Conservation (phyloP, 2,113 vertebrate genomes). For the Peromyscus leucopus region DNA sequence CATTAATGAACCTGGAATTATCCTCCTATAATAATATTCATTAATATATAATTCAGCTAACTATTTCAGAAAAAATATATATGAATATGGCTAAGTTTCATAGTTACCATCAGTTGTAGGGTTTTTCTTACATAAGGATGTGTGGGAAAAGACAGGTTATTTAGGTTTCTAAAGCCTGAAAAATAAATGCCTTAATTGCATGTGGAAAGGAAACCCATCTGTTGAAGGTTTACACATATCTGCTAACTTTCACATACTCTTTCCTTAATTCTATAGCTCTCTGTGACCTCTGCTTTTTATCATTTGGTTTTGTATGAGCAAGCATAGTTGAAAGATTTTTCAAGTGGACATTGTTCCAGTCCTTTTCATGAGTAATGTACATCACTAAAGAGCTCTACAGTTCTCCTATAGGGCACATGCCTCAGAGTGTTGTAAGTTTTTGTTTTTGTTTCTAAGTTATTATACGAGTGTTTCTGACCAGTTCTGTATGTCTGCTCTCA, state of each 20-base stretch:
- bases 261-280: not conserved
- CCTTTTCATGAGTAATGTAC: not conserved
- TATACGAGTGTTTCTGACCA: not conserved
- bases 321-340: not conserved
- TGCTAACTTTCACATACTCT: not conserved
- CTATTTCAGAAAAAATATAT: not conserved
- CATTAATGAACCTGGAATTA: not conserved
- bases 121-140: not conserved
- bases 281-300: not conserved
- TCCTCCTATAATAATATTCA: not conserved
- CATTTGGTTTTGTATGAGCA: constrained; percentile 1
- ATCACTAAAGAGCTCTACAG: not conserved
- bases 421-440: not conserved
- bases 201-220: not conserved
- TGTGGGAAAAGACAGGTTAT: not conserved
- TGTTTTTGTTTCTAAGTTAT: not conserved
- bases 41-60: not conserved
- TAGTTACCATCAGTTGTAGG: not conserved
- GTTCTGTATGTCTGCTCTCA: not conserved
- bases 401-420: not conserved
- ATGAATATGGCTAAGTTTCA: not conserved
- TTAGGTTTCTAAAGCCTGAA: not conserved
- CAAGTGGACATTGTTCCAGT: not conserved
- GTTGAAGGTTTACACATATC: not conserved
- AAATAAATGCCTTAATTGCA: not conserved